phyloP scores from a whole-genome alignment of 2,888 invertebrate genomes.

The Stomorhina lunata region DNA sequence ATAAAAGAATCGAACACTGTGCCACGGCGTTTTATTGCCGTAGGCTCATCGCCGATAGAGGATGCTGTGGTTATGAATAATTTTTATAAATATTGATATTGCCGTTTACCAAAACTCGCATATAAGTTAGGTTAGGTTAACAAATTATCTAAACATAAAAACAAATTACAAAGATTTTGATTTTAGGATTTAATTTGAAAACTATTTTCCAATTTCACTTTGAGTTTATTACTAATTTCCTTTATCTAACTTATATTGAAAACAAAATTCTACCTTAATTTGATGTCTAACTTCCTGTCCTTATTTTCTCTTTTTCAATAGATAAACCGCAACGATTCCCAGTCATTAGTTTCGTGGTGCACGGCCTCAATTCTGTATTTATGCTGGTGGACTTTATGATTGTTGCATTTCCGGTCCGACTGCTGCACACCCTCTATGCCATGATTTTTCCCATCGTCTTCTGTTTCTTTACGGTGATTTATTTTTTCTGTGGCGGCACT shows the following conservation, averaged over 20 bases:
- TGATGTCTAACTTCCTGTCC: slow-evolving; percentile 27
- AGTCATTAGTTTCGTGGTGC: slow-evolving; percentile 86
- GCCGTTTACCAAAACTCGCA: too few relatives aligned
- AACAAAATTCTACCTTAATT: too few relatives aligned
- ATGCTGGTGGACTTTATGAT: slow-evolving; percentile 87
- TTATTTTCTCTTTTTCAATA: slow-evolving; percentile 69
- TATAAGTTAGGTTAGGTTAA: too few relatives aligned
- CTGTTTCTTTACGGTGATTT: slow-evolving; percentile 82
- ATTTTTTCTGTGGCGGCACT: slow-evolving; percentile 83
- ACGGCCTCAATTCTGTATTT: slow-evolving; percentile 87
- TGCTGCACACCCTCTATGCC: slow-evolving; percentile 84
- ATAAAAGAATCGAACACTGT: too few relatives aligned
- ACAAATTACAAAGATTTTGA: too few relatives aligned
- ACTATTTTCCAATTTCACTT: too few relatives aligned
- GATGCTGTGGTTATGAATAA: too few relatives aligned
- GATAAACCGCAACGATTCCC: slow-evolving; percentile 83
- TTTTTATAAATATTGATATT: too few relatives aligned
- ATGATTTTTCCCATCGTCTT: slow-evolving; percentile 82
- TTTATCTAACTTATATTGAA: neutral
- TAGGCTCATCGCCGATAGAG: too few relatives aligned
- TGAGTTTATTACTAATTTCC: neutral
- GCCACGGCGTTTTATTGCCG: too few relatives aligned
- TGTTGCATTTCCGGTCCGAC: slow-evolving; percentile 86
- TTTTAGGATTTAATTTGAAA: too few relatives aligned
- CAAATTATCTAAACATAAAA: too few relatives aligned